A percentile compares a stretch with the other conserved stretches of the same genome.
phyloP scores from a whole-genome alignment of 2,797 vertebrate species.

The Sebastes trivittatus region DNA sequence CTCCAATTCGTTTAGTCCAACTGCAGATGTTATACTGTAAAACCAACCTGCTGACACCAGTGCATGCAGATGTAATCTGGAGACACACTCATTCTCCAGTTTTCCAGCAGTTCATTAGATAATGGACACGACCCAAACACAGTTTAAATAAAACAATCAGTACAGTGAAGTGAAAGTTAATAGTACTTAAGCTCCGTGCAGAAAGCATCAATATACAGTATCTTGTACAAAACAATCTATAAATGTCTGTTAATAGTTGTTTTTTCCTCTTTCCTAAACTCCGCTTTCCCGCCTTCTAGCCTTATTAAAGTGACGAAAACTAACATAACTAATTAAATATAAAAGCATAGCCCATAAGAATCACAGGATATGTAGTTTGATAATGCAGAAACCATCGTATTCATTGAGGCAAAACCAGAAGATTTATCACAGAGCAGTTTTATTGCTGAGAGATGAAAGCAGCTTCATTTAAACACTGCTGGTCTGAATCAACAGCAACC shows the following conservation, averaged over 20 bases:
- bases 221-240: too few relatives aligned
- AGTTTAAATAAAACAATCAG: too few relatives aligned
- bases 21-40: not conserved
- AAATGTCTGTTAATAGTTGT: too few relatives aligned
- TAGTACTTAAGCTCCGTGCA: too few relatives aligned
- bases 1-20: not conserved
- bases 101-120: not conserved
- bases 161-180: too few relatives aligned
- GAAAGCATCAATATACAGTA: too few relatives aligned
- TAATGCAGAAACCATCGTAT: not conserved
- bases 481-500: conserved; percentile 34
- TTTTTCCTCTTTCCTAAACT: too few relatives aligned
- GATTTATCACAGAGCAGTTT: not conserved
- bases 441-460: conserved; percentile 35
- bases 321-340: not conserved
- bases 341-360: not conserved
- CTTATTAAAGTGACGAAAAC: too few relatives aligned
- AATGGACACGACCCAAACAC: too few relatives aligned
- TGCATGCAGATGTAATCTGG: not conserved
- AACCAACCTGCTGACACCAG: not conserved
- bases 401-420: not conserved
- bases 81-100: not conserved
- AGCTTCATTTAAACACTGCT: conserved; percentile 20
- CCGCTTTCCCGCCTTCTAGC: too few relatives aligned
- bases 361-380: not conserved